These are phyloP conservation scores for Ptychobarbus kaznakovi DNA, from an alignment of 2,797 vertebrate species.

Conservation along the genomic window DNA sequence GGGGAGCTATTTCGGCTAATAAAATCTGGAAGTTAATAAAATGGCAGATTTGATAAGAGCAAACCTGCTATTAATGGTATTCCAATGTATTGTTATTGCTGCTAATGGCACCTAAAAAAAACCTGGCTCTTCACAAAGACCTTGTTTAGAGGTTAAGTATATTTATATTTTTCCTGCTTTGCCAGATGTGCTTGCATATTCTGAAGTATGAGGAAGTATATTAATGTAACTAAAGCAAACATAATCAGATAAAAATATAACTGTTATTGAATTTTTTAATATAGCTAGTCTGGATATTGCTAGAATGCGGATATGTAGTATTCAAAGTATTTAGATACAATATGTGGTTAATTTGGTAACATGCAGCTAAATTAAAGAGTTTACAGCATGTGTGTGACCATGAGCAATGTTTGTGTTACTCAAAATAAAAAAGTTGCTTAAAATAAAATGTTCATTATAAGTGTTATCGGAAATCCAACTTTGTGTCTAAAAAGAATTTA, in stretches of 20 bases:
- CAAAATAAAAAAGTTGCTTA: slow-evolving; percentile 1
- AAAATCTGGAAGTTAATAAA: slow-evolving; percentile 1
- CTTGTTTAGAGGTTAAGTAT: slow-evolving; percentile 55
- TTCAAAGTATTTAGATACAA: slow-evolving; percentile 1
- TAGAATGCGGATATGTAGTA: slow-evolving; percentile 28
- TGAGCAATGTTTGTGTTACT: not conserved
- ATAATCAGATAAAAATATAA: slow-evolving; percentile 15
- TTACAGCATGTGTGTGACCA: slow-evolving; percentile 6
- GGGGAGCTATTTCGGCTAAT: not conserved
- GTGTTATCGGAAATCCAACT: not conserved
- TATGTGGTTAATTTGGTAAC: slow-evolving; percentile 16
- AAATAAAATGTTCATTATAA: slow-evolving; percentile 12
- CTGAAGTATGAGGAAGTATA: slow-evolving; percentile 1
- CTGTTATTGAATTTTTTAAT: slow-evolving; percentile 8
- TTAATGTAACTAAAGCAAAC: slow-evolving; percentile 22
- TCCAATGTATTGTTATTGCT: not conserved
- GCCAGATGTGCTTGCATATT: slow-evolving; percentile 45
- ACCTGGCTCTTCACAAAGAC: slow-evolving; percentile 28
- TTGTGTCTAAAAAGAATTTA: not conserved
- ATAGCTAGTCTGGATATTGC: not conserved
- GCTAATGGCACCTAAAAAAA: slow-evolving; percentile 34
- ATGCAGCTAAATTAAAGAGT: not conserved
- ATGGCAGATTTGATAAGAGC: slow-evolving; percentile 20
- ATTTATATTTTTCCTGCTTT: slow-evolving; percentile 53
- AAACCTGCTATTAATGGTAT: slow-evolving; percentile 3